These are phyloP conservation scores for Poecilia wingei DNA, from an alignment of 2,797 vertebrate genomes.

Conservation along the genomic window DNA sequence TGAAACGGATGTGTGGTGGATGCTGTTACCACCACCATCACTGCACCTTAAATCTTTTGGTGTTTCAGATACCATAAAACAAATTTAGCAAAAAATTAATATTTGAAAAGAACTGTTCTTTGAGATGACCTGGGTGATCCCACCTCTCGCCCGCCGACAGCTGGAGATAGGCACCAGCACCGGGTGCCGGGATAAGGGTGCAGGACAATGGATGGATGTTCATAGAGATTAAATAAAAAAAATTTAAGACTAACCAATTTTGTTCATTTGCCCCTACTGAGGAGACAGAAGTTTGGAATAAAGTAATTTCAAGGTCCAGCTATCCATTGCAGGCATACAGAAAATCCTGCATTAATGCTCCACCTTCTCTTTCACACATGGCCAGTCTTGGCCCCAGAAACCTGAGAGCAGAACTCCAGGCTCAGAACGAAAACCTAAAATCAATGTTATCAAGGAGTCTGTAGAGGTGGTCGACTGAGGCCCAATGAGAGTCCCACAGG, in stretches of 20 bases:
- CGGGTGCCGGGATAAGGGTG: too few species aligned
- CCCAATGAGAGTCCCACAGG: not conserved
- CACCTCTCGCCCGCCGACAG: too few species aligned
- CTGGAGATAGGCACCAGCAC: too few species aligned
- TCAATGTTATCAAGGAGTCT: conserved; percentile 5
- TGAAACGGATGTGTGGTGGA: too few species aligned
- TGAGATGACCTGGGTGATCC: too few species aligned
- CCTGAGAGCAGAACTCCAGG: not conserved
- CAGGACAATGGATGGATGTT: not conserved
- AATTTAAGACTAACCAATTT: not conserved
- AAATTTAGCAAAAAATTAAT: not conserved
- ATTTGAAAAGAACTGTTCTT: not conserved
- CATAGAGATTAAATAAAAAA: not conserved
- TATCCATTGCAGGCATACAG: not conserved
- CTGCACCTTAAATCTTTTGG: not conserved
- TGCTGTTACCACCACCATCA: too few species aligned
- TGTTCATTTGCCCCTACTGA: not conserved
- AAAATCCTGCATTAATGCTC: conserved; percentile 1
- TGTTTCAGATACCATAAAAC: not conserved
- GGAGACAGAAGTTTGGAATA: not conserved
- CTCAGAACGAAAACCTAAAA: not conserved
- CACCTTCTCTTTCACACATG: not conserved
- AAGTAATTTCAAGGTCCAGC: conserved; percentile 7
- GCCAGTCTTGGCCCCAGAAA: not conserved
- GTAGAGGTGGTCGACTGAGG: not conserved